These are phyloP conservation scores for Rapana venosa DNA, from an alignment of 2,888 invertebrate genomes.

Conservation along the genomic window DNA sequence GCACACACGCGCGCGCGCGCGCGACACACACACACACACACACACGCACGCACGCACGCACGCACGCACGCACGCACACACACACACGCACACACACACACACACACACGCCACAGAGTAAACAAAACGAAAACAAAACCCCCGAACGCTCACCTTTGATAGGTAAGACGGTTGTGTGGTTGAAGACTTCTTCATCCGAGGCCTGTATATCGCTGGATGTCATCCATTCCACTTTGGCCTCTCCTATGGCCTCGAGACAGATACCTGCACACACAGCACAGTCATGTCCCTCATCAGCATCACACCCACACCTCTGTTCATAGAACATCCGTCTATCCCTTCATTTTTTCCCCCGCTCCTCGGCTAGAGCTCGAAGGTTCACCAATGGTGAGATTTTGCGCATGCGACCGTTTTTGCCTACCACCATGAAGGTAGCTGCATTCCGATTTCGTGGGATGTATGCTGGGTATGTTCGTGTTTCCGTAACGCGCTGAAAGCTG, in stretches of 20 bases:
- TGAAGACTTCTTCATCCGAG: conserved; percentile 74
- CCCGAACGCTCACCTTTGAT: conserved; percentile 64
- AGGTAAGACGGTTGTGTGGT: conserved; percentile 72
- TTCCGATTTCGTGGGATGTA: no score
- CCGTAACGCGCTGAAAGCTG: no score
- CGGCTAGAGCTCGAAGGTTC: no score
- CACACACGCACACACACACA: not conserved
- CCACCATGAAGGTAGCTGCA: no score
- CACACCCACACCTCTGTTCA: no score
- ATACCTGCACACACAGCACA: conserved; percentile 61
- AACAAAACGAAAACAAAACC: not conserved
- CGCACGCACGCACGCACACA: conserved; percentile 21
- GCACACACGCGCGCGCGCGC: not conserved
- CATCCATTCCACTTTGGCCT: conserved; percentile 74
- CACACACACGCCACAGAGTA: not conserved
- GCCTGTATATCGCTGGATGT: conserved; percentile 75
- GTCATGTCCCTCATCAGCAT: no score
- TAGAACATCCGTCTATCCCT: no score
- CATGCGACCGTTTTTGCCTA: no score
- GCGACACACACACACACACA: not conserved
- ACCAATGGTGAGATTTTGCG: no score
- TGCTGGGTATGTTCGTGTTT: no score
- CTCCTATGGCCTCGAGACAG: conserved; percentile 72
- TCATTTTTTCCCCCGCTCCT: no score
- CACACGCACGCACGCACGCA: conserved; percentile 23